Evolutionary conservation across 2,113 vertebrate species (phyloP).

Genomic region (Tupaia chinensis): DNA sequence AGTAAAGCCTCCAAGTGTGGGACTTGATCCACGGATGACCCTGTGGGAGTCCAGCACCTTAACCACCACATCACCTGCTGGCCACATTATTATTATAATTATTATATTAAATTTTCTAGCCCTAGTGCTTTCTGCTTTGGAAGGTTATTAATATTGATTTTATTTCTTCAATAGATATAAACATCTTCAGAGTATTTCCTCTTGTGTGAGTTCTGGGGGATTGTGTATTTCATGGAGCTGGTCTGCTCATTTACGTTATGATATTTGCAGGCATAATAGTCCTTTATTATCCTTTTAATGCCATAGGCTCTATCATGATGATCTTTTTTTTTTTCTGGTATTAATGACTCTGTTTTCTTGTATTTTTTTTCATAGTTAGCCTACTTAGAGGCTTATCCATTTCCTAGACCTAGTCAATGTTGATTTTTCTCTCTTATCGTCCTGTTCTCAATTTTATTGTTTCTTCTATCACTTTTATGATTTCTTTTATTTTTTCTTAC

Average conservation of each 20-base stretch:
- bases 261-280: neutral
- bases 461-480: neutral
- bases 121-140: neutral
- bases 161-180: neutral
- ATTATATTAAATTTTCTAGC: neutral
- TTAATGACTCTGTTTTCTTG: too few species aligned
- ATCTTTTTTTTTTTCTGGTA: neutral
- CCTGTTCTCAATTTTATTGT: neutral
- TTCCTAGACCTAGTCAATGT: neutral
- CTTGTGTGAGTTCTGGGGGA: neutral
- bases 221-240: neutral
- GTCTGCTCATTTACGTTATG: neutral
- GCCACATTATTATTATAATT: too few species aligned
- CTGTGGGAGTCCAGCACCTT: too few species aligned
- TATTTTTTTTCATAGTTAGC: neutral
- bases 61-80: too few species aligned
- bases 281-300: neutral
- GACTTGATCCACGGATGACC: too few species aligned
- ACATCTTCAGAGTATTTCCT: neutral
- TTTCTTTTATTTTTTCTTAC: neutral
- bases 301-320: neutral
- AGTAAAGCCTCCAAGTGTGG: too few species aligned
- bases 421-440: neutral
- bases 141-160: neutral
- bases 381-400: neutral